Evolutionary conservation across 2,888 invertebrate genomes (phyloP).

Genomic region (Amphipyra tragopoginis): DNA sequence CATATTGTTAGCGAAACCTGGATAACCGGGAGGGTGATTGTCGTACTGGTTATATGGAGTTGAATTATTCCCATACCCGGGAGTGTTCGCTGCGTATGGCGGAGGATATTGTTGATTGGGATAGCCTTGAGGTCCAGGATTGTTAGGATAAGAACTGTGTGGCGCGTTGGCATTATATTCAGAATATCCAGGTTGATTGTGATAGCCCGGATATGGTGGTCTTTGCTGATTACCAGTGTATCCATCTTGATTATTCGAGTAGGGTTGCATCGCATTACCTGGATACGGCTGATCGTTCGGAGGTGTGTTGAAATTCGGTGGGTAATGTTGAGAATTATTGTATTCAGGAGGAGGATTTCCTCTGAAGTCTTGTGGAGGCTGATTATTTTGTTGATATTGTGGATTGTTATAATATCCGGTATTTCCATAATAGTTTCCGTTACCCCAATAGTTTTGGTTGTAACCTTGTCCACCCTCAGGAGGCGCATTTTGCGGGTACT

Average conservation of each 20-base stretch:
- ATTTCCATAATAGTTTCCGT: constrained; percentile 81
- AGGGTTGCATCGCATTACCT: constrained; percentile 75
- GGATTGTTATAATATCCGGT: constrained; percentile 82
- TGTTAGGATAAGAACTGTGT: constrained; percentile 68
- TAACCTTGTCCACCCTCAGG: constrained; percentile 74
- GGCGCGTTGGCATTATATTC: constrained; percentile 75
- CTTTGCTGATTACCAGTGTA: constrained; percentile 75
- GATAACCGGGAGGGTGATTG: constrained; percentile 73
- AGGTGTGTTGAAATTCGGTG: constrained; percentile 75
- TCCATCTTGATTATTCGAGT: constrained; percentile 75
- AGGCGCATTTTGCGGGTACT: constrained; percentile 78
- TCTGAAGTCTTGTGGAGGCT: constrained; percentile 74
- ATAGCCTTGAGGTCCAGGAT: constrained; percentile 71
- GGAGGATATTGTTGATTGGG: constrained; percentile 76
- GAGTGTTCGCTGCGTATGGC: constrained; percentile 68
- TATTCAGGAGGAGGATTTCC: constrained; percentile 72
- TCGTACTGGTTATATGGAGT: constrained; percentile 78
- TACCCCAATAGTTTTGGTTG: constrained; percentile 85
- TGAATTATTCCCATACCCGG: constrained; percentile 71
- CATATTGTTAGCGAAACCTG: constrained; percentile 74
- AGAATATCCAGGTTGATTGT: constrained; percentile 74
- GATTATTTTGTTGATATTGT: constrained; percentile 78
- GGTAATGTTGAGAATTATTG: constrained; percentile 75
- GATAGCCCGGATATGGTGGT: constrained; percentile 74
- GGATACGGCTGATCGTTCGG: constrained; percentile 73